These are phyloP conservation scores for Microcebus jonahi DNA, from an alignment of 2,113 vertebrate species.

Conservation along the genomic window DNA sequence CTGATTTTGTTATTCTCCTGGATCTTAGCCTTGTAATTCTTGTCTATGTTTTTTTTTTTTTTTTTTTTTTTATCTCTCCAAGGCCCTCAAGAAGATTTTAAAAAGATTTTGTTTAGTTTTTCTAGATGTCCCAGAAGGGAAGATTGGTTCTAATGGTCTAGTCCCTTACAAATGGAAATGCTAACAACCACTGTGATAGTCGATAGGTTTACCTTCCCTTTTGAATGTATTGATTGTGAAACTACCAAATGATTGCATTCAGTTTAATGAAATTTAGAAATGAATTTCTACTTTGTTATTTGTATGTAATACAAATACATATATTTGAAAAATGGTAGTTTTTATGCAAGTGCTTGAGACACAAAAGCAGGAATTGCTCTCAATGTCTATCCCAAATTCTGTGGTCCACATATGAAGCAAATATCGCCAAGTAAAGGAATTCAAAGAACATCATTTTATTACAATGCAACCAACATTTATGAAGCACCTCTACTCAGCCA, in stretches of 20 bases:
- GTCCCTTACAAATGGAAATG: neutral
- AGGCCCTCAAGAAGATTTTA: neutral
- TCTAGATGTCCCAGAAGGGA: neutral
- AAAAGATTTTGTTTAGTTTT: neutral
- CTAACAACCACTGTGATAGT: neutral
- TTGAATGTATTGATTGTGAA: neutral
- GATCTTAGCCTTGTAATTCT: neutral
- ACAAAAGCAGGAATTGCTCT: neutral
- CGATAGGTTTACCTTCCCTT: neutral
- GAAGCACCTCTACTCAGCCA: neutral
- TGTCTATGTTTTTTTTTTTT: neutral
- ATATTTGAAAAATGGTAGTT: neutral
- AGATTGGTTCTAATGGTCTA: neutral
- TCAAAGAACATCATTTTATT: neutral
- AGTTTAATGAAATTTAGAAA: neutral
- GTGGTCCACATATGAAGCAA: neutral
- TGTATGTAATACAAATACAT: neutral
- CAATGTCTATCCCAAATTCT: neutral
- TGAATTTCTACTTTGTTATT: neutral
- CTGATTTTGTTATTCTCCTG: neutral
- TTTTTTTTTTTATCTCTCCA: neutral
- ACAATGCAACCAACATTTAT: neutral
- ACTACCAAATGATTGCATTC: neutral
- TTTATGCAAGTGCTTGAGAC: neutral
- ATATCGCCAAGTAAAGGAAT: neutral